These are phyloP conservation scores for Ennomos erosarius DNA, from an alignment of 2,888 invertebrate species.

Conservation along the genomic window DNA sequence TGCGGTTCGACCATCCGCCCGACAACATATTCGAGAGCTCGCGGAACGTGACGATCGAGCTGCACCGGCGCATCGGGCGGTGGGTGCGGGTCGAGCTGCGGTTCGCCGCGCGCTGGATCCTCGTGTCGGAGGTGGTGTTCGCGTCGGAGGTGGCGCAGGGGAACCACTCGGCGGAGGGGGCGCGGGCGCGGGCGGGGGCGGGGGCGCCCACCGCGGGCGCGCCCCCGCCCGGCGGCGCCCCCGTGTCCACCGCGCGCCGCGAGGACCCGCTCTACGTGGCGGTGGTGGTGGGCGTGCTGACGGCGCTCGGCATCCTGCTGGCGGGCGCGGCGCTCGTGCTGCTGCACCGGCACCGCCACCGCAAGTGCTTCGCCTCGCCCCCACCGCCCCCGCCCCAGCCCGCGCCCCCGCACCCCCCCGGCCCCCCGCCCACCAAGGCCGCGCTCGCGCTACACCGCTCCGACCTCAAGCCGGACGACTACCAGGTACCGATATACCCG, in stretches of 20 bases:
- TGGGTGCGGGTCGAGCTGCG: conserved; percentile 91
- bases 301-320: conserved; percentile 89
- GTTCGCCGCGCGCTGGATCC: conserved; percentile 94
- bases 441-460: conserved; percentile 80
- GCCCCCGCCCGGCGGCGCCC: conserved; percentile 59
- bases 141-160: conserved; percentile 91
- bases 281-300: conserved; percentile 91
- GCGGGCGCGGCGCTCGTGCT: conserved; percentile 90
- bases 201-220: too few relatives aligned
- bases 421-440: conserved; percentile 82
- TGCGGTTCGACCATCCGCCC: conserved; percentile 89
- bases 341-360: conserved; percentile 88
- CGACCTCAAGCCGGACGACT: conserved; percentile 89
- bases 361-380: conserved; percentile 90
- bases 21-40: conserved; percentile 93
- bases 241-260: conserved; percentile 88
- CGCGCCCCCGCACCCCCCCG: conserved; percentile 35
- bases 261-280: conserved; percentile 91
- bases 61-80: conserved; percentile 92
- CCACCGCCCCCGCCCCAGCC: conserved; percentile 51
- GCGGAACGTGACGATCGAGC: conserved; percentile 92
- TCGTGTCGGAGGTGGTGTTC: conserved; percentile 95
- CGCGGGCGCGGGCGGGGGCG: conserved; percentile 2
- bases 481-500: conserved; percentile 76
- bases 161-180: conserved; percentile 83